phyloP scores from a whole-genome alignment of 2,888 invertebrate genomes.

The Trachelus stipa region DNA sequence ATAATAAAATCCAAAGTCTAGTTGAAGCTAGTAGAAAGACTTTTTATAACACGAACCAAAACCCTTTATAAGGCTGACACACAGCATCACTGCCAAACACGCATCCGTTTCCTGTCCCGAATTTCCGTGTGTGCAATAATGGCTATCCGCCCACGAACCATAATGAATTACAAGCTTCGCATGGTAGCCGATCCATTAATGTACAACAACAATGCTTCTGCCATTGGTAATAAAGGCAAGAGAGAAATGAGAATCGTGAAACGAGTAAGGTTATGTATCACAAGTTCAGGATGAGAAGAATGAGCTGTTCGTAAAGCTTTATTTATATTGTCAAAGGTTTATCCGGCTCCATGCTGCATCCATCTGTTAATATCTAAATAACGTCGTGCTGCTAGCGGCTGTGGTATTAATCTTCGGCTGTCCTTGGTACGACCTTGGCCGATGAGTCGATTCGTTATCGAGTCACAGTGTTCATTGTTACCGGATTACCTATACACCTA shows the following conservation, averaged over 20 bases:
- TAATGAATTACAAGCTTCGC: constrained; percentile 37
- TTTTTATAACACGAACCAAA: neutral
- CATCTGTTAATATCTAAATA: neutral
- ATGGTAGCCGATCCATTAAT: constrained; percentile 13
- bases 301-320: neutral
- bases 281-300: neutral
- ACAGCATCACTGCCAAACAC: constrained; percentile 44
- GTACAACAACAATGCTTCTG: neutral
- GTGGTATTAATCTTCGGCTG: neutral
- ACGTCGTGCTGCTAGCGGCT: neutral
- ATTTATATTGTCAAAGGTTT: constrained; percentile 1
- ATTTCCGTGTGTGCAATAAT: constrained; percentile 39
- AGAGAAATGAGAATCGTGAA: neutral
- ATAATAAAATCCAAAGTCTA: neutral
- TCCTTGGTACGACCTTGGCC: neutral
- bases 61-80: neutral
- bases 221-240: neutral
- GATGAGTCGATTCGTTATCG: neutral
- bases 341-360: constrained; percentile 1
- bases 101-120: constrained; percentile 44
- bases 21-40: neutral
- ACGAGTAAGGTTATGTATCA: neutral
- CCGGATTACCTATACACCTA: neutral
- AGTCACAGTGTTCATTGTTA: neutral
- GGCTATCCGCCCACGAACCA: constrained; percentile 45